phyloP scores from a whole-genome alignment of 2,888 invertebrate genomes.

The Microchrysa polita region DNA sequence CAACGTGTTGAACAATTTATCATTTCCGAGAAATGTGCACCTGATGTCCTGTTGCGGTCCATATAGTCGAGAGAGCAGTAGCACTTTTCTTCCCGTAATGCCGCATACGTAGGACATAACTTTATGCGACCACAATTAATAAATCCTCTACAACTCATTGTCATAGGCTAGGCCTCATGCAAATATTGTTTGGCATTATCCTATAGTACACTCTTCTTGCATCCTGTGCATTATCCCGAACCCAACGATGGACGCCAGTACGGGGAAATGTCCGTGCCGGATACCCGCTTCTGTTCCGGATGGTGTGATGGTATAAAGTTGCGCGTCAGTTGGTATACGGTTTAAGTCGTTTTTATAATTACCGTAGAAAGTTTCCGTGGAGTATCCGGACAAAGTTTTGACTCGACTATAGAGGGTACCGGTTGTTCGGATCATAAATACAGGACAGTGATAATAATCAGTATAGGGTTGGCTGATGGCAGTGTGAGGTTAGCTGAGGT shows the following conservation, averaged over 20 bases:
- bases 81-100: not conserved
- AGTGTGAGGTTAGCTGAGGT: too few relatives aligned
- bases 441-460: not conserved
- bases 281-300: not conserved
- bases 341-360: conserved; percentile 23
- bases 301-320: conserved; percentile 4
- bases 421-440: conserved; percentile 6
- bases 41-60: not conserved
- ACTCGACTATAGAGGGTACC: conserved; percentile 5
- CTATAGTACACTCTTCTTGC: not conserved
- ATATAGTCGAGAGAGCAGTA: not conserved
- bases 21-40: conserved; percentile 15
- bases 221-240: conserved; percentile 33
- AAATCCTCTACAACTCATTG: conserved; percentile 27
- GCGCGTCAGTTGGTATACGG: conserved; percentile 17
- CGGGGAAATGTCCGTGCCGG: not conserved
- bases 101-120: conserved; percentile 4
- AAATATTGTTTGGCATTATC: conserved; percentile 15
- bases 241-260: too few relatives aligned
- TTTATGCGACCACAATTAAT: conserved; percentile 38
- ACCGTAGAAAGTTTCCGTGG: not conserved
- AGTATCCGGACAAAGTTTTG: not conserved
- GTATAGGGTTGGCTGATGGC: not conserved
- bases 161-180: conserved; percentile 14
- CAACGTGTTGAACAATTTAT: conserved; percentile 32